Evolutionary conservation across 2,113 vertebrate species (phyloP).

Genomic region (Sebastes schlegelii): DNA sequence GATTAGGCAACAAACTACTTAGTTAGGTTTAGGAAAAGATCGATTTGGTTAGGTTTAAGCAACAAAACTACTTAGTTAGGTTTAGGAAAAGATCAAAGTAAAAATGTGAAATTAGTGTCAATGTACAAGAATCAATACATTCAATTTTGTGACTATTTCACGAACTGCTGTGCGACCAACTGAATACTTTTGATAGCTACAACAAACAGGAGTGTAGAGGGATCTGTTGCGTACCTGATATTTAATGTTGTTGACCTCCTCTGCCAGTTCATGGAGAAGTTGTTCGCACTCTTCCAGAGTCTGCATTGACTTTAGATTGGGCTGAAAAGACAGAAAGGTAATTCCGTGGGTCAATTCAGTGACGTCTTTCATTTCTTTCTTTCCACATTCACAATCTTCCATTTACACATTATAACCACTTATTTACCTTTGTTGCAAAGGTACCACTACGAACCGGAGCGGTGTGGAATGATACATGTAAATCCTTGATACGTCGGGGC

Average conservation of each 20-base stretch:
- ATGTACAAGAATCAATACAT: too few relatives aligned
- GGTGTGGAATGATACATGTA: not conserved
- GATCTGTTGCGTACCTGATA: not conserved
- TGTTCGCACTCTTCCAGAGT: not conserved
- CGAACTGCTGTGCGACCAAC: too few relatives aligned
- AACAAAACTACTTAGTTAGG: too few relatives aligned
- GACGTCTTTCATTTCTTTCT: not conserved
- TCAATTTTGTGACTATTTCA: too few relatives aligned
- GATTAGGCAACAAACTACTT: too few relatives aligned
- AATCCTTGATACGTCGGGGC: too few relatives aligned
- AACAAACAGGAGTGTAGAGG: not conserved
- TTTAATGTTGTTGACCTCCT: slow-evolving; percentile 10
- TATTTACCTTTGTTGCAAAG: not conserved
- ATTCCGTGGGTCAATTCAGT: not conserved
- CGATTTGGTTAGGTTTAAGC: too few relatives aligned
- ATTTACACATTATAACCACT: not conserved
- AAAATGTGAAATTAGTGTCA: too few relatives aligned
- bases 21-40: too few relatives aligned
- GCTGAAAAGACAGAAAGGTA: not conserved
- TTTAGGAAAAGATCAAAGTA: too few relatives aligned
- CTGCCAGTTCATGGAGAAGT: slow-evolving; percentile 8
- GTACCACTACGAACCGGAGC: accelerated
- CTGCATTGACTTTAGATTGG: not conserved
- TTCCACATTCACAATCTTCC: not conserved
- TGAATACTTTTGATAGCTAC: too few relatives aligned